These are phyloP conservation scores for Drosophila arizonae DNA, from an alignment of 1,140 invertebrate genomes.

Conservation along the genomic window DNA sequence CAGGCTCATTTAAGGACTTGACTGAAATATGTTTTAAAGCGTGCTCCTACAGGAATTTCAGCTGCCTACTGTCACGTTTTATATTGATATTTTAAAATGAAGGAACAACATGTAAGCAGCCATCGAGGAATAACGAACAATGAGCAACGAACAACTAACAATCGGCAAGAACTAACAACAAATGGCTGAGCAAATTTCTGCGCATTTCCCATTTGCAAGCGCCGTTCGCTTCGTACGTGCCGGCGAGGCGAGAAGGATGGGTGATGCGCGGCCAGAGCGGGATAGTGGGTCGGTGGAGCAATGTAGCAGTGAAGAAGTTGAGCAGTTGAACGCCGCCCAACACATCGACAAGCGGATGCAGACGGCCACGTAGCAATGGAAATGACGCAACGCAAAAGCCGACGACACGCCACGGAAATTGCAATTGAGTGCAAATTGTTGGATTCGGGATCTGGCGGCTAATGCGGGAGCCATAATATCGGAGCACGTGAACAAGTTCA, in stretches of 20 bases:
- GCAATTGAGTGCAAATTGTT: slow-evolving; percentile 78
- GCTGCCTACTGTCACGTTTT: slow-evolving; percentile 71
- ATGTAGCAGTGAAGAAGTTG: background rate
- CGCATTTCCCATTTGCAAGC: slow-evolving; percentile 57
- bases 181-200: slow-evolving; percentile 70
- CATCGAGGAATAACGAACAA: slow-evolving; percentile 18
- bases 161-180: slow-evolving; percentile 66
- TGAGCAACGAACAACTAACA: slow-evolving; percentile 8
- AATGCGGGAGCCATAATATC: slow-evolving; percentile 2
- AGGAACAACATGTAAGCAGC: slow-evolving; percentile 20
- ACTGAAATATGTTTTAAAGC: background rate
- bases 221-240: slow-evolving; percentile 54
- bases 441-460: background rate
- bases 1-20: no score
- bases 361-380: slow-evolving; percentile 64
- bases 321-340: background rate
- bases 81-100: slow-evolving; percentile 79
- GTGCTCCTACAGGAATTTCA: slow-evolving; percentile 3
- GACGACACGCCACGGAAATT: slow-evolving; percentile 64
- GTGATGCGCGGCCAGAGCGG: no score
- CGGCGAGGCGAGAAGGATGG: background rate
- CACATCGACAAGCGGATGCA: slow-evolving; percentile 30
- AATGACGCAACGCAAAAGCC: slow-evolving; percentile 52
- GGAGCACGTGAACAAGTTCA: slow-evolving; percentile 7
- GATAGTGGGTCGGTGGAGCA: no score